These are phyloP conservation scores for Syritta pipiens DNA, from an alignment of 2,888 invertebrate species.

Conservation along the genomic window DNA sequence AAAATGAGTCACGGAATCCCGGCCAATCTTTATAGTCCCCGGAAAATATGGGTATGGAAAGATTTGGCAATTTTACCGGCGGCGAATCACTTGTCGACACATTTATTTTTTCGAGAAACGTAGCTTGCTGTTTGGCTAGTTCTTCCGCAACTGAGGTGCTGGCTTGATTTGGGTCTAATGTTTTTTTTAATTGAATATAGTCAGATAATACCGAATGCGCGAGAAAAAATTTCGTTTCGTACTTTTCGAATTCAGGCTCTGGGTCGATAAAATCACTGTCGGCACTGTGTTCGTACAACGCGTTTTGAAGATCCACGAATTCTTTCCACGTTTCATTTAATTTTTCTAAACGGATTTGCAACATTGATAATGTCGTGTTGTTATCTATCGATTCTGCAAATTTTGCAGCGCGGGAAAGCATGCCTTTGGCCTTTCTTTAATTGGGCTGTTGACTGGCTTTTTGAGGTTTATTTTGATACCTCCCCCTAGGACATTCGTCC, in stretches of 20 bases:
- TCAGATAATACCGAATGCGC: too few species aligned
- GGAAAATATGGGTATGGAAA: not conserved
- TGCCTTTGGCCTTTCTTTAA: too few species aligned
- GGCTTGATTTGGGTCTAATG: too few species aligned
- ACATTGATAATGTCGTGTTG: not conserved
- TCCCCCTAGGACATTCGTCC: too few species aligned
- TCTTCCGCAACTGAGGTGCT: not conserved
- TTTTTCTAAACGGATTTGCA: not conserved
- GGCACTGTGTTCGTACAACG: not conserved
- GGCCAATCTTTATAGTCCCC: not conserved
- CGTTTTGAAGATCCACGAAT: slow-evolving; percentile 1
- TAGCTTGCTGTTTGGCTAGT: not conserved
- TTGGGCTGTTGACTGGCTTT: too few species aligned
- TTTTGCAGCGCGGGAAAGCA: not conserved
- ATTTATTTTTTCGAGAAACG: too few species aligned
- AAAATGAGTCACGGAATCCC: not conserved
- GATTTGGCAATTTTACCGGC: too few species aligned
- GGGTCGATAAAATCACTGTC: not conserved
- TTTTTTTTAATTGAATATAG: not conserved
- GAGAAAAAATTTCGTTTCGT: slow-evolving; percentile 3
- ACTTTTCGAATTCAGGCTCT: not conserved
- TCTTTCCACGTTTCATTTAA: not conserved
- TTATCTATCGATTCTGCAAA: slow-evolving; percentile 5
- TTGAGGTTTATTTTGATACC: too few species aligned
- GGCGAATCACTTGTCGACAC: too few species aligned